Evolutionary conservation across 2,113 vertebrate species (phyloP).

Genomic region (Macquaria ambigua): DNA sequence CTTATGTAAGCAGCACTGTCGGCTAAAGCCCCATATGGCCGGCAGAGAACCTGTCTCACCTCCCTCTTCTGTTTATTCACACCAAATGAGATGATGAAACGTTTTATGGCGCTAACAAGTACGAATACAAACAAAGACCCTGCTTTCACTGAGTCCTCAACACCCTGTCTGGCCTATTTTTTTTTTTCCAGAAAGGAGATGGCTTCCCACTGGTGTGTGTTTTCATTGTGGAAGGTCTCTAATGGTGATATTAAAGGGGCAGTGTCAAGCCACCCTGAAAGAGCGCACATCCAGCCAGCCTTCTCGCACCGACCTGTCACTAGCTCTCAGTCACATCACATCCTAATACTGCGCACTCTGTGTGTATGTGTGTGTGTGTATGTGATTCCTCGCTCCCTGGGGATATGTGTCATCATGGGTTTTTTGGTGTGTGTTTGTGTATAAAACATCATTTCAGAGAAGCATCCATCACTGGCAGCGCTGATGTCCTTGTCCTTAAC

Average conservation of each 20-base stretch:
- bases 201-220: slow-evolving; percentile 40
- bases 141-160: slow-evolving; percentile 6
- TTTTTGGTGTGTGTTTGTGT: slow-evolving; percentile 16
- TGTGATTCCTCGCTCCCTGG: slow-evolving; percentile 20
- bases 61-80: slow-evolving; percentile 44
- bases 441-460: slow-evolving; percentile 9
- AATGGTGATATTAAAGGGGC: slow-evolving; percentile 54
- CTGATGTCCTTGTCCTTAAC: slow-evolving; percentile 20
- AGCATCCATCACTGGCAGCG: neutral
- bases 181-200: slow-evolving; percentile 18
- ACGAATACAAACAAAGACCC: slow-evolving; percentile 47
- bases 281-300: slow-evolving; percentile 37
- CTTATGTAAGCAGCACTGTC: slow-evolving; percentile 35
- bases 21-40: slow-evolving; percentile 35
- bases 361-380: neutral
- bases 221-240: slow-evolving; percentile 42
- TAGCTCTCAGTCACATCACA: slow-evolving; percentile 53
- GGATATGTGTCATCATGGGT: neutral
- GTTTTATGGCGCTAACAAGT: slow-evolving; percentile 22
- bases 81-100: slow-evolving; percentile 45
- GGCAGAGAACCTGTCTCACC: slow-evolving; percentile 23
- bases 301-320: slow-evolving; percentile 43
- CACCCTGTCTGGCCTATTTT: slow-evolving; percentile 16
- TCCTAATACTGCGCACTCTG: slow-evolving; percentile 28
- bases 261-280: slow-evolving; percentile 52